A percentile compares a stretch with the other conserved stretches of the same genome.
Evolutionary conservation across 2,888 invertebrate species (phyloP).

Genomic region (Blera fallax): DNA sequence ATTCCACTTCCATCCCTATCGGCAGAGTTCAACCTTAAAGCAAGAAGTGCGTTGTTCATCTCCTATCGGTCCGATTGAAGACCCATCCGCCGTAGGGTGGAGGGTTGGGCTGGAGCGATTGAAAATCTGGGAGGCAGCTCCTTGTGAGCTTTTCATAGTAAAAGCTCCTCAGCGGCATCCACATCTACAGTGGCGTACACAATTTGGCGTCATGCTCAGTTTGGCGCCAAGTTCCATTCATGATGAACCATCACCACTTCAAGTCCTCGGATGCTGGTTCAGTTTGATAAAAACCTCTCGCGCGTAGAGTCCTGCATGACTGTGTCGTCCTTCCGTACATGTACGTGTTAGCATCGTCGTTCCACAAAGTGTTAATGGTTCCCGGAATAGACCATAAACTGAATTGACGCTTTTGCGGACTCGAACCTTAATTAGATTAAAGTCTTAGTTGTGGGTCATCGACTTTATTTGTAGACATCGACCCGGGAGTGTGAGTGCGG

Average conservation of each 20-base stretch:
- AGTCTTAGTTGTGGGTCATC: slow-evolving; percentile 16
- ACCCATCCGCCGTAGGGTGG: background rate
- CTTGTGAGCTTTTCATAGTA: slow-evolving; percentile 64
- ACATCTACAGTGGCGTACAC: slow-evolving; percentile 50
- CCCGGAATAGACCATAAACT: background rate
- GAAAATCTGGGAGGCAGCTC: background rate
- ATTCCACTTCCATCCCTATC: slow-evolving; percentile 9
- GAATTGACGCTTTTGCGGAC: background rate
- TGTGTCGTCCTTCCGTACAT: background rate
- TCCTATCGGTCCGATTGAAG: background rate
- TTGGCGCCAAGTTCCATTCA: slow-evolving; percentile 69
- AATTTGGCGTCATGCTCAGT: slow-evolving; percentile 66
- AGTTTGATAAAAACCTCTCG: slow-evolving; percentile 66
- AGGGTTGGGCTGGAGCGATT: background rate
- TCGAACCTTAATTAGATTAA: slow-evolving; percentile 14
- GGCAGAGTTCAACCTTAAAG: background rate
- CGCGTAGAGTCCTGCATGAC: slow-evolving; percentile 40
- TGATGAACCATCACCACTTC: slow-evolving; percentile 30
- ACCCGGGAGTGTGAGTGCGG: background rate
- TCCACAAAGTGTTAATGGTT: background rate
- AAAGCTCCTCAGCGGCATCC: slow-evolving; percentile 44
- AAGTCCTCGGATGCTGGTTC: slow-evolving; percentile 14
- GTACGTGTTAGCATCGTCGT: background rate
- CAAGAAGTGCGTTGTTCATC: background rate
- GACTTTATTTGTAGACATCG: background rate